Evolutionary conservation across 2,888 invertebrate species (phyloP).

Genomic region (Dichetophora obliterata): DNA sequence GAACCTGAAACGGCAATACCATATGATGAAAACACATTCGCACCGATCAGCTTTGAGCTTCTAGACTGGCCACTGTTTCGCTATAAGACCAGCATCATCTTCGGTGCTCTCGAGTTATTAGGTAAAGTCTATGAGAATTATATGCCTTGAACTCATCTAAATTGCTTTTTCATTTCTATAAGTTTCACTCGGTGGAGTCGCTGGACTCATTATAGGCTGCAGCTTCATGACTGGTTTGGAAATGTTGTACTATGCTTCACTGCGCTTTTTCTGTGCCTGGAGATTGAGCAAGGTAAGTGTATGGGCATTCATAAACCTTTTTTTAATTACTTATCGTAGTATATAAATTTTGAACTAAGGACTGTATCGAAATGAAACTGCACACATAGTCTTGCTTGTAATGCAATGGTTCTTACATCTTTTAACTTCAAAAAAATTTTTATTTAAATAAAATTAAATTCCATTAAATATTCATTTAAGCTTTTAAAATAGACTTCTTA

Average conservation of each 20-base stretch:
- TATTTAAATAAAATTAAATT: too few species aligned
- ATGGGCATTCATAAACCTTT: too few species aligned
- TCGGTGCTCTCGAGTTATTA: slow-evolving; percentile 27
- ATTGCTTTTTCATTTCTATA: not conserved
- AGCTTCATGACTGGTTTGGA: slow-evolving; percentile 39
- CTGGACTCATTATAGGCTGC: slow-evolving; percentile 39
- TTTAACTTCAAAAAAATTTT: too few species aligned
- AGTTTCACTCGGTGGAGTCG: slow-evolving; percentile 38
- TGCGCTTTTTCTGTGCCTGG: slow-evolving; percentile 34
- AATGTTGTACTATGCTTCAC: slow-evolving; percentile 27
- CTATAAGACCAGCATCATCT: slow-evolving; percentile 22
- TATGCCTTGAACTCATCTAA: too few species aligned
- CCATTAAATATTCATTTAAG: too few species aligned
- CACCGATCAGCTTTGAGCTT: slow-evolving; percentile 31
- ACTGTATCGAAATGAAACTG: too few species aligned
- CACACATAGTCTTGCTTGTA: too few species aligned
- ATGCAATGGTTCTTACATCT: too few species aligned
- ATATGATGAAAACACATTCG: not conserved
- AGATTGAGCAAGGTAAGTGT: slow-evolving; percentile 35
- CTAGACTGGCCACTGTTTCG: slow-evolving; percentile 38
- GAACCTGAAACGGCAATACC: not conserved
- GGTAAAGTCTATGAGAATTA: slow-evolving; percentile 7
- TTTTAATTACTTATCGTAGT: too few species aligned
- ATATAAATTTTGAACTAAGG: too few species aligned
- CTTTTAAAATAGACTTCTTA: too few species aligned